Base-by-base conservation (phyloP, 2,888 invertebrate species). In the Marronus borbonicus region DNA sequence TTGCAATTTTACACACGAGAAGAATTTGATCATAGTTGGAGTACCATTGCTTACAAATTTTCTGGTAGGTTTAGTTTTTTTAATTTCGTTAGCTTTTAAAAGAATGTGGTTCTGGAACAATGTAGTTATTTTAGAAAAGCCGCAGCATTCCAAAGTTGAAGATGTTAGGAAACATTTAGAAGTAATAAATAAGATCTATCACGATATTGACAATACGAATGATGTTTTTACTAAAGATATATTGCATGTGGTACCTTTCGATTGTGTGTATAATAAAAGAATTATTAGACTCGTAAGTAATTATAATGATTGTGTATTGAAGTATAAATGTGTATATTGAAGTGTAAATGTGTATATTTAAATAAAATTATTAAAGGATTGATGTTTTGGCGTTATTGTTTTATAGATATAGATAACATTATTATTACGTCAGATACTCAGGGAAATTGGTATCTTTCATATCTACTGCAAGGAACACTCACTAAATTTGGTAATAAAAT, bases 11-110 rank as follows among this genome's bases (percentile, higher is more conserved):
- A 78, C 84, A 49, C 52, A 74, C 52, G 36, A 76, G 8, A 72
- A 82, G 14, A 83, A 84, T 66, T 82, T 86, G 80, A 79, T 87
- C 39, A 78, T 88, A n/a, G 83, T 86, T 12, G 84, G 85, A 65
- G 77, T 88, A 60, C 87, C 87, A 5, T 83, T 88, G 65, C 77
- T 87, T 24, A 88, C 87, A 7, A 85, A 86, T 81, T 87, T 88
- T 81, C 80, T 87, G 50, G 86, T 85, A 17, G 86, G 87, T 14
- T 76, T 88, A 69, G 80, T 88, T 76, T 86, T 83, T 77, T 78
- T 88, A 28, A 77, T 88, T 76, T 81, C 83, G 14, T 81, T 81
- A 70, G 80, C 81, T 17, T 87, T 84, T 81, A 81, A 85, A 62
- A 74, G 76, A 28, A 81, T 87, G 81, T 84, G 81, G 81, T 86